phyloP scores from a whole-genome alignment of 2,113 vertebrate species.

The Chaetorhynchus papuensis region DNA sequence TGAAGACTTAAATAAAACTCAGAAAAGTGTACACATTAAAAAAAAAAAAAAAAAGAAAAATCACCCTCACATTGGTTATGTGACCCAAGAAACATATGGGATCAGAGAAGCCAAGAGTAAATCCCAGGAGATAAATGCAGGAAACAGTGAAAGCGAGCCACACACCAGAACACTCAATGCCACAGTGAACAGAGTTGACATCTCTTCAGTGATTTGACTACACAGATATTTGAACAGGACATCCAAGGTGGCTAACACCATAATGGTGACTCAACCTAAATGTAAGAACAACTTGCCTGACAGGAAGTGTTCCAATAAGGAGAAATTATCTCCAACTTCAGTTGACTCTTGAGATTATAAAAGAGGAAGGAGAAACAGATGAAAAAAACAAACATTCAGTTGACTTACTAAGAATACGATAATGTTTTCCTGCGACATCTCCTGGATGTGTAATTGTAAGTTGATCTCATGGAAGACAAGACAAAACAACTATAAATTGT shows the following conservation, averaged over 20 bases:
- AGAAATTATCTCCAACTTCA: conserved; percentile 24
- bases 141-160: neutral
- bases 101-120: neutral
- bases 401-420: neutral
- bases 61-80: neutral
- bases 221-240: neutral
- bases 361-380: neutral
- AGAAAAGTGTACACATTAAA: neutral
- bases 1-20: neutral
- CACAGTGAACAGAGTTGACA: neutral
- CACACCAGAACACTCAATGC: neutral
- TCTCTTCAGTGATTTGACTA: neutral
- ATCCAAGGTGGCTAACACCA: neutral
- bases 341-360: conserved; percentile 11
- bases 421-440: neutral
- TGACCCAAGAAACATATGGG: neutral
- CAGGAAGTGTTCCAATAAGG: conserved; percentile 26
- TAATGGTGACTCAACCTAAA: neutral
- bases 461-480: neutral
- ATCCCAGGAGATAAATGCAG: neutral
- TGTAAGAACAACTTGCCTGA: conserved; percentile 26
- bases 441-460: neutral
- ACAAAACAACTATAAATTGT: neutral
- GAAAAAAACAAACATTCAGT: neutral
- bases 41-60: neutral